phyloP scores from a whole-genome alignment of 2,113 vertebrate species.

The Orientallactaga bullata region DNA sequence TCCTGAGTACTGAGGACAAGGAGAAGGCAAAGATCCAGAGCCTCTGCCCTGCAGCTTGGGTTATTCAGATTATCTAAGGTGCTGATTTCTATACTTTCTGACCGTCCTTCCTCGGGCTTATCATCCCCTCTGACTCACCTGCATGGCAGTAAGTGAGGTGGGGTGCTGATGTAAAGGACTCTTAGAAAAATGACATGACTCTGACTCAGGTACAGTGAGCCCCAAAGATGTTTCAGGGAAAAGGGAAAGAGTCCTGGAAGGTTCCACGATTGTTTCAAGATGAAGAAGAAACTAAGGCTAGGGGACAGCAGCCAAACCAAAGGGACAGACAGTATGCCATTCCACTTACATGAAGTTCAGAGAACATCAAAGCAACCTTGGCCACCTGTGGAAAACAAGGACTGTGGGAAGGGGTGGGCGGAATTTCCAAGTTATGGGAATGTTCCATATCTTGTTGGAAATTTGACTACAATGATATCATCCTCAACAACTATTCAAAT shows the following conservation, averaged over 20 bases:
- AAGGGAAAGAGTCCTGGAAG: neutral
- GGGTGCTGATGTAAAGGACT: too few species aligned
- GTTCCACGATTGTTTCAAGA: neutral
- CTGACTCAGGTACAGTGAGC: neutral
- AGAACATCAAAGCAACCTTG: too few species aligned
- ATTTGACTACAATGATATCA: neutral
- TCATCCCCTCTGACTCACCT: neutral
- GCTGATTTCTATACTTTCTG: too few species aligned
- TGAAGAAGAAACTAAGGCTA: neutral
- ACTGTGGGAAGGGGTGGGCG: neutral
- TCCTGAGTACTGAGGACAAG: accelerated
- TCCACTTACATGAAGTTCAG: neutral
- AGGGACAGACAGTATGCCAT: neutral
- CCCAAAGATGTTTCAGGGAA: neutral
- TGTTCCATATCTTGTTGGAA: accelerated
- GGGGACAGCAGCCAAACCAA: neutral
- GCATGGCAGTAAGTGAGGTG: neutral
- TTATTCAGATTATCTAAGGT: too few species aligned
- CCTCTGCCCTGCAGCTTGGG: accelerated
- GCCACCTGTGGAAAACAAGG: too few species aligned
- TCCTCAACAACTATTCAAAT: neutral
- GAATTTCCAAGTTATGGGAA: neutral
- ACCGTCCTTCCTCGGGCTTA: neutral
- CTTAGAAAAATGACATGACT: neutral
- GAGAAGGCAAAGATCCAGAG: neutral